Evolutionary conservation across 2,888 invertebrate genomes (phyloP).

Genomic region (Caradrina clavipalpis): DNA sequence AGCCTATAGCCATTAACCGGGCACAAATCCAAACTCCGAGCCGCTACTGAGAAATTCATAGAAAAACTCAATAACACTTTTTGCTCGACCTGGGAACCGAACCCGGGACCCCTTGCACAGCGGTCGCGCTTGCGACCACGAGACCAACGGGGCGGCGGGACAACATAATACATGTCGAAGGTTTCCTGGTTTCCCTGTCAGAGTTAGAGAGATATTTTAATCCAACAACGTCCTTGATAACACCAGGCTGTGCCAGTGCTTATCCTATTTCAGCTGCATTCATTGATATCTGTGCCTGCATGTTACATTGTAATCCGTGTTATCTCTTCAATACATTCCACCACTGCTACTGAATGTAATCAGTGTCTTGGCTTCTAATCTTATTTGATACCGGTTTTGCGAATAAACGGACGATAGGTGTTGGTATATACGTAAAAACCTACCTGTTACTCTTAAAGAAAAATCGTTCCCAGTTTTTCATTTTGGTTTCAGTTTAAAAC

Average conservation of each 20-base stretch:
- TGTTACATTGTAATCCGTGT: neutral
- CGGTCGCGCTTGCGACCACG: too few species aligned
- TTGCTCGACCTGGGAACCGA: too few species aligned
- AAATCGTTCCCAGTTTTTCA: too few species aligned
- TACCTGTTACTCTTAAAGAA: too few species aligned
- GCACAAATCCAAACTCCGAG: too few species aligned
- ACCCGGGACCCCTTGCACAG: too few species aligned
- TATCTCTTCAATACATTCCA: conserved; percentile 18
- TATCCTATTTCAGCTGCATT: neutral
- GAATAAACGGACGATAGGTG: neutral
- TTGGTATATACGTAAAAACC: neutral
- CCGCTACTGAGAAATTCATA: too few species aligned
- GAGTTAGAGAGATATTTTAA: conserved; percentile 22
- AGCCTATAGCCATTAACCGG: too few species aligned
- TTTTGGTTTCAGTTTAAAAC: too few species aligned
- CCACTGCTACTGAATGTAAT: neutral
- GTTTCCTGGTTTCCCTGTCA: neutral
- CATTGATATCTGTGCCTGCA: conserved; percentile 9
- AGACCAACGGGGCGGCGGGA: too few species aligned
- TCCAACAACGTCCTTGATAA: conserved; percentile 7
- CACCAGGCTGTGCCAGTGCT: neutral
- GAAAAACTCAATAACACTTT: too few species aligned
- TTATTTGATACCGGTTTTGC: neutral
- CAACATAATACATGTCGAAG: too few species aligned
- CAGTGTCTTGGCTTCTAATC: neutral